Evolutionary conservation across 1,140 invertebrate species (phyloP), one percentile per base, ranked within the genome.

Genomic region (Zaprionus ornatus): DNA sequence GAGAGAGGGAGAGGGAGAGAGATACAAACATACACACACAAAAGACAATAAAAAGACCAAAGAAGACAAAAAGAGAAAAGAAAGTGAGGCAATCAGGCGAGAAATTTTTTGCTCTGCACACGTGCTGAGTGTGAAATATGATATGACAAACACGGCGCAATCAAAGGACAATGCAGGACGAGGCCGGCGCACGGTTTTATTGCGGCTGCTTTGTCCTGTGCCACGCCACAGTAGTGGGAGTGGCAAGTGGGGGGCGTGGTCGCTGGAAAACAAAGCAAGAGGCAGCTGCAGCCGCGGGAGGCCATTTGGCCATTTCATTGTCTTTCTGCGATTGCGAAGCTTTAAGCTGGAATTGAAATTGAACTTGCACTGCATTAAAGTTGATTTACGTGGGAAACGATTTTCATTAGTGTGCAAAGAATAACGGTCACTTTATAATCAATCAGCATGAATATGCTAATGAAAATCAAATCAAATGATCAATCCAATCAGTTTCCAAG

Each of bases 401-500:
- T 32, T 19, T 35, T 52, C 60, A 62, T 27, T 42, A 27, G 64
- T 35, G 15, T 50, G 50, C 10, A 37, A 25, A 13, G 21, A 21
- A 55, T 55, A 55, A 54, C 21, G 50, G 56, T 57, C 54, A 73
- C 75, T 66, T 62, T 69, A 63, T 52, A 63, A 52, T 60, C 71
- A 83, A 88, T 80, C 66, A 74, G 50, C 77, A 69, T 71, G 82
- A 87, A 83, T 75, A 88, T 88, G 69, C 66, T 87, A 87, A 87
- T 87, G 76, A 83, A 88, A 87, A 88, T 80, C 73, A 83, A 86
- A 85, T 86, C 79, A 69, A 62, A 74, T 74, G 23, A 80, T n/a
- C n/a, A 88, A 87, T 88, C 77, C 60, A 75, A 75, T 75, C 57
- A 88, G 74, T 86, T 86, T 80, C 52, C 25, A 88, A 77, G 70